phyloP scores from a whole-genome alignment of 2,888 invertebrate species.

The Noctua janthina region DNA sequence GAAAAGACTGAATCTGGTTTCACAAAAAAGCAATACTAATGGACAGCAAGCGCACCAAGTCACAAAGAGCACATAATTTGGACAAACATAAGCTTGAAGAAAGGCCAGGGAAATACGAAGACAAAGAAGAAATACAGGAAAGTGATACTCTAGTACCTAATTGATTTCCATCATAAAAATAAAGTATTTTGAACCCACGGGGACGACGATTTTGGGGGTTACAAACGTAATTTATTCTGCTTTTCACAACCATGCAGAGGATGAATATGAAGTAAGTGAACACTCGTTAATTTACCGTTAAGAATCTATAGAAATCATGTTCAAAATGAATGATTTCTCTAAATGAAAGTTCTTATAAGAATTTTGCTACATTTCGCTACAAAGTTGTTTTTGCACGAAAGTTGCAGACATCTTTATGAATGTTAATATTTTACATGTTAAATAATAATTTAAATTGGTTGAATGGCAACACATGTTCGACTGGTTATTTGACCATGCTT shows the following conservation, averaged over 20 bases:
- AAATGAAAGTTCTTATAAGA: constrained; percentile 46
- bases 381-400: constrained; percentile 28
- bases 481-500: not conserved
- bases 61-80: not conserved
- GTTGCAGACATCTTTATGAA: not conserved
- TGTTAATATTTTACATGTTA: constrained; percentile 5
- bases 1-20: not conserved
- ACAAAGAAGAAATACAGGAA: not conserved
- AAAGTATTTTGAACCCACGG: not conserved
- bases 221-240: not conserved
- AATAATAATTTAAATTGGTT: constrained; percentile 4
- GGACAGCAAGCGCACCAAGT: not conserved
- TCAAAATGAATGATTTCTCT: constrained; percentile 32
- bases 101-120: not conserved
- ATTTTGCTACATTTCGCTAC: constrained; percentile 9
- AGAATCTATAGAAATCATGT: not conserved
- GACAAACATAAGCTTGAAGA: not conserved
- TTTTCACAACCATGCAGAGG: constrained; percentile 1
- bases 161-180: not conserved
- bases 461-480: not conserved
- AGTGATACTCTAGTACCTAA: too few relatives aligned
- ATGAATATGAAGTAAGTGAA: constrained; percentile 20
- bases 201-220: not conserved
- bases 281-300: constrained; percentile 7
- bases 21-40: not conserved